Evolutionary conservation across 2,888 invertebrate species (phyloP), one percentile per base, ranked within the genome.

Genomic region (Drosophila pseudotakahashii): DNA sequence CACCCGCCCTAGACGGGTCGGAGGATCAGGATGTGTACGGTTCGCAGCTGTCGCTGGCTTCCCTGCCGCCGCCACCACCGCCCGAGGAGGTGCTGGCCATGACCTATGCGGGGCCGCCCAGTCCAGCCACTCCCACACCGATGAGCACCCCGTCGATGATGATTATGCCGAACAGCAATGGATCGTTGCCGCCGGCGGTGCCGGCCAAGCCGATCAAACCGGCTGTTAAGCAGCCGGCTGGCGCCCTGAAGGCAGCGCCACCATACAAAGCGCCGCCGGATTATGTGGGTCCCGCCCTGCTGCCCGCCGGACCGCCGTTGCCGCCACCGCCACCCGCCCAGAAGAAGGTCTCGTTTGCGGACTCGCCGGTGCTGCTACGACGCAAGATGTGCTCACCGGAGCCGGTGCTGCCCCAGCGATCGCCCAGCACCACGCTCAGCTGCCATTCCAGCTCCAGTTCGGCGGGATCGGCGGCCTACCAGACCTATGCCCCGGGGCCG

Each of bases 31-130:
- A 90, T 69, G 89, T 92, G 7, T 91, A 94, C 11, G 96, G 96
- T 5, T 96, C 96, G 7, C 95, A 95, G 85, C 91, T 96, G 34
- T 95, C 94, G 50, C 89, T 95, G 67, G 94, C 93, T 80, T 96
- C 96, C 45, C 91, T 96, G 41, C 96, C 96, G 7, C 96, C 96
- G 9, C 96, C 96, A 1, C 96, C 96, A 2, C 92, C 91, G 7
- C 91, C 91, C 13, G 91, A 90, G 52, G 91, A 91, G 7, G 89
- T 84, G 13, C 48, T 80, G 47, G 66, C 64, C 14, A 75, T 75
- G 51, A 69, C 53, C n/a, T 81, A 74, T 39, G 71, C 71, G 16
- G 64, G 51, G 3, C 69, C 71, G 2, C 37, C 70, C 30, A 68
- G 70, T 48, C 55, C 59, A 42, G 14, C 66, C 58, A 75, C 79